These are phyloP conservation scores for Pomatostomus ruficeps DNA, from an alignment of 2,113 vertebrate genomes.

Conservation along the genomic window DNA sequence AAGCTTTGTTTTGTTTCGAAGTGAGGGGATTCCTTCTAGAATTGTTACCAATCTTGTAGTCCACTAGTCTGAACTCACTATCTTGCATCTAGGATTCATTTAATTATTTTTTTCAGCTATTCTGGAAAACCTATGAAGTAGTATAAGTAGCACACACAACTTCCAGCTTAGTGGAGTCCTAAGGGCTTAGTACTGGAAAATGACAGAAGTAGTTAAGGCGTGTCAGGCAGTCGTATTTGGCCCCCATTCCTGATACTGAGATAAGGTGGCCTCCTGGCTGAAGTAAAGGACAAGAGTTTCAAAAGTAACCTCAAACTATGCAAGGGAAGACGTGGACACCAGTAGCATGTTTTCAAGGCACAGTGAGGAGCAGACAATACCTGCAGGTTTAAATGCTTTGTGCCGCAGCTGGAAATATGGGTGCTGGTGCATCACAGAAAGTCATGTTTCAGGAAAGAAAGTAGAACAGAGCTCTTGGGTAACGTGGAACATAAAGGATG, in stretches of 20 bases:
- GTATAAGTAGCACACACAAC: background rate
- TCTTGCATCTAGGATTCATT: background rate
- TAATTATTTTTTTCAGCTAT: background rate
- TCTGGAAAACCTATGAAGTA: background rate
- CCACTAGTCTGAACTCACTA: background rate
- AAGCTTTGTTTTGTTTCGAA: background rate
- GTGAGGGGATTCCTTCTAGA: background rate
- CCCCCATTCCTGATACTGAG: background rate
- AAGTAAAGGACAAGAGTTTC: background rate
- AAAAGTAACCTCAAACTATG: background rate
- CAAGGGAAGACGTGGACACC: background rate
- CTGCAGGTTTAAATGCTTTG: background rate
- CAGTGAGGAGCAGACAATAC: background rate
- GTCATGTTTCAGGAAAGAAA: background rate
- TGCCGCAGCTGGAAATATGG: background rate
- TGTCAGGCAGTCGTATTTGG: background rate
- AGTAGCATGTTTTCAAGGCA: background rate
- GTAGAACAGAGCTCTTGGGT: background rate
- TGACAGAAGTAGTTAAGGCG: background rate
- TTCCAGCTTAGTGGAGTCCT: background rate
- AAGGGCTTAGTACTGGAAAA: background rate
- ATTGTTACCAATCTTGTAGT: background rate
- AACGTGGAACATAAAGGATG: background rate
- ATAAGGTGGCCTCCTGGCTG: background rate
- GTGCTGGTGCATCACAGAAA: background rate